Conservation (phyloP, 1,140 invertebrate genomes). For the Neotoxoptera formosana region DNA sequence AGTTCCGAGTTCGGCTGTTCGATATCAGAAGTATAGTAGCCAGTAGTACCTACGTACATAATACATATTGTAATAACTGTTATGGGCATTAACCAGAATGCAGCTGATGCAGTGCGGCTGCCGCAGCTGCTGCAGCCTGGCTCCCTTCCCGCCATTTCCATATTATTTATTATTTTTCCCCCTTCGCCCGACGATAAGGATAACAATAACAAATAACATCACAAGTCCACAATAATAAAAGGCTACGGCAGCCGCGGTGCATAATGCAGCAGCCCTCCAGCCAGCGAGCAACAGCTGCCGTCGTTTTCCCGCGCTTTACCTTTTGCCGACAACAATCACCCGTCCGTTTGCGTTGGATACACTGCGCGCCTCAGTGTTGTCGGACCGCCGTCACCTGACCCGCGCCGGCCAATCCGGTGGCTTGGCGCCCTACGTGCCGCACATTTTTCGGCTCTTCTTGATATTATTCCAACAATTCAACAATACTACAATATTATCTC, state of each 20-base stretch:
- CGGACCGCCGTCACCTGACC: neutral
- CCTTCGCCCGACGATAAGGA: neutral
- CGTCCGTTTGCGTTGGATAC: neutral
- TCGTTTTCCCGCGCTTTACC: constrained; percentile 38
- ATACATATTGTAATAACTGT: no score
- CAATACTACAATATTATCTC: neutral
- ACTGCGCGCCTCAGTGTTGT: neutral
- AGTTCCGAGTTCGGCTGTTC: no score
- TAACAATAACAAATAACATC: neutral
- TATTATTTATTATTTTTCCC: neutral
- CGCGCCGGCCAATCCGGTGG: neutral
- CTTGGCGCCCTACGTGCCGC: neutral
- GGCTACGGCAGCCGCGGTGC: neutral
- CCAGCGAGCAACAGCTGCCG: neutral
- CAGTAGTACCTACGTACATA: neutral
- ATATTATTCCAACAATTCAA: neutral
- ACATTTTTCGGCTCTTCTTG: neutral
- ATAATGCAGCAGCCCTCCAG: neutral
- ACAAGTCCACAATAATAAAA: neutral
- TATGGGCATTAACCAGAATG: neutral
- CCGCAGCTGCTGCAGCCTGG: neutral
- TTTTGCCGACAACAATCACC: neutral
- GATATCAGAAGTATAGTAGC: no score
- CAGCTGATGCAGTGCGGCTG: neutral
- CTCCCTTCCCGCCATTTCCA: neutral